These are phyloP conservation scores for Cheilosia scutellata DNA, from an alignment of 2,888 invertebrate genomes.

Conservation along the genomic window DNA sequence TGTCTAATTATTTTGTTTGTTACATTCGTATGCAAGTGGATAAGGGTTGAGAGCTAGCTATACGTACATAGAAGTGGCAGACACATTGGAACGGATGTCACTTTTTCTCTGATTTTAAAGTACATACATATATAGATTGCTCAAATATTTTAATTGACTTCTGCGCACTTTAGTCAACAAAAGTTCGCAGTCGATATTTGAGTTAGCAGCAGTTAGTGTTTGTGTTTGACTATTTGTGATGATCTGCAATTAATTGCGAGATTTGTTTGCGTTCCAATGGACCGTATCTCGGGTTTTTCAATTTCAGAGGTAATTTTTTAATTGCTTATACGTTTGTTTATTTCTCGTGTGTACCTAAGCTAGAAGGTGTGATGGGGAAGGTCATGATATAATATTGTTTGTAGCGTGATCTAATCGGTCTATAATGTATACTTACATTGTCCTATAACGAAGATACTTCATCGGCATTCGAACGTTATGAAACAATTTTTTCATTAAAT, in stretches of 20 bases:
- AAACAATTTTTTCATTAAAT: no score
- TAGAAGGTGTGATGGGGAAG: neutral
- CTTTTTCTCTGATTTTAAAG: neutral
- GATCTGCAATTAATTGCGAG: constrained; percentile 41
- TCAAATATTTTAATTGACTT: constrained; percentile 56
- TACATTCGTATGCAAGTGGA: neutral
- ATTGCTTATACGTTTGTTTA: constrained; percentile 19
- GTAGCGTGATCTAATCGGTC: neutral
- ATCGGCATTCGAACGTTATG: no score
- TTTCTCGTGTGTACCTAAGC: neutral
- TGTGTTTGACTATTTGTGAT: neutral
- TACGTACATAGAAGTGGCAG: neutral
- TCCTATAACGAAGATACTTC: no score
- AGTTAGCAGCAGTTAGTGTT: constrained; percentile 36
- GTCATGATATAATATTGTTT: neutral
- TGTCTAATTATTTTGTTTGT: constrained; percentile 53
- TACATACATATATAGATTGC: constrained; percentile 5
- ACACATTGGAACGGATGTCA: constrained; percentile 12
- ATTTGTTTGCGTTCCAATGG: constrained; percentile 15
- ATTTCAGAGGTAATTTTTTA: constrained; percentile 5
- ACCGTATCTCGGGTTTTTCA: neutral
- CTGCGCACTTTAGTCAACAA: constrained; percentile 5
- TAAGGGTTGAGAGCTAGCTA: constrained; percentile 47
- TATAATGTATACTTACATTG: no score
- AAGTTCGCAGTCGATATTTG: constrained; percentile 33